Evolutionary conservation across 1,140 invertebrate genomes (phyloP).

Genomic region (Drosophila bipectinata): DNA sequence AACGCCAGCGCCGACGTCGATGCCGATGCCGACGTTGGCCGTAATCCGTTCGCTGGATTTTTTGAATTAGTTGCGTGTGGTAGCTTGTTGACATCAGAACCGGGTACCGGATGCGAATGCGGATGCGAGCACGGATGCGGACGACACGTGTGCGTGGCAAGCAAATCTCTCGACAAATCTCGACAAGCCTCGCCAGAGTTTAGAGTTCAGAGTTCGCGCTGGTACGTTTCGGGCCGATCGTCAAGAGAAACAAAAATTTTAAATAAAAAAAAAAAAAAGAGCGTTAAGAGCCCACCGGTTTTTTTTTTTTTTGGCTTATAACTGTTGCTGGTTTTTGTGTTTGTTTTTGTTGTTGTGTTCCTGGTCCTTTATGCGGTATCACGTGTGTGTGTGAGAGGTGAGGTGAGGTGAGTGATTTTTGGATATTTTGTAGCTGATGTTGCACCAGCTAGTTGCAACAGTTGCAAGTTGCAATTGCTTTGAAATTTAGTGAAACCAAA

Average conservation of each 20-base stretch:
- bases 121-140: conserved; percentile 45
- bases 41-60: conserved; percentile 83
- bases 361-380: neutral
- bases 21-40: conserved; percentile 10
- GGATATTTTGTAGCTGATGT: conserved; percentile 1
- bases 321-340: conserved; percentile 11
- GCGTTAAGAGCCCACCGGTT: too few relatives aligned
- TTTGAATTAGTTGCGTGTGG: conserved; percentile 83
- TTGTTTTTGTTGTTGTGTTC: conserved; percentile 14
- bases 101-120: conserved; percentile 72
- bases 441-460: conserved; percentile 43
- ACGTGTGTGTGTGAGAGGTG: conserved; percentile 18
- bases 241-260: neutral
- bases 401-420: conserved; percentile 47
- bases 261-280: neutral
- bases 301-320: neutral
- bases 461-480: neutral
- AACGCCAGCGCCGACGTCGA: conserved; percentile 5
- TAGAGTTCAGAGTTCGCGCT: conserved; percentile 16
- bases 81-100: conserved; percentile 83
- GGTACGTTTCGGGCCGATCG: neutral
- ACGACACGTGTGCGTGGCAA: conserved; percentile 42
- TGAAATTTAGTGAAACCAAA: neutral
- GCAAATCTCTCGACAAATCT: conserved; percentile 32
- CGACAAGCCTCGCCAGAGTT: conserved; percentile 31